These are phyloP conservation scores for Perodicticus potto DNA, from an alignment of 2,797 vertebrate species.

Conservation along the genomic window DNA sequence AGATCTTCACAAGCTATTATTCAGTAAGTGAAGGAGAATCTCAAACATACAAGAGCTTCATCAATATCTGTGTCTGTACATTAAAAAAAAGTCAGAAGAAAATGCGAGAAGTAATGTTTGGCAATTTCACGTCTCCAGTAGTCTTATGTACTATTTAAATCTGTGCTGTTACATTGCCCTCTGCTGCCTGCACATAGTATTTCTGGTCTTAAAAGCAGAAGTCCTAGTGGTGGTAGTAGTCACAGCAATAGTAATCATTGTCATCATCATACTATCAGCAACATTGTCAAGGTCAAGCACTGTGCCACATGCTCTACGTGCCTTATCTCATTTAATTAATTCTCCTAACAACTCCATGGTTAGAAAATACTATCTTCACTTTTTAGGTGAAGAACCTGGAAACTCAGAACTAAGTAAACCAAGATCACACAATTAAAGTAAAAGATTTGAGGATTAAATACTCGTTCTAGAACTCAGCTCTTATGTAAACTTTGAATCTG, in stretches of 20 bases:
- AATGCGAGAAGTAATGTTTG: background rate
- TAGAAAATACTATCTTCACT: background rate
- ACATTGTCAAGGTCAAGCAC: background rate
- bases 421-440: background rate
- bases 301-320: background rate
- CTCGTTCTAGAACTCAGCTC: background rate
- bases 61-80: background rate
- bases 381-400: background rate
- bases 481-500: background rate
- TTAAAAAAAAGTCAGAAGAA: background rate
- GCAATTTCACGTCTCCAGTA: background rate
- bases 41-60: background rate
- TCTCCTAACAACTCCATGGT: background rate
- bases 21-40: background rate
- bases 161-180: slow-evolving; percentile 69
- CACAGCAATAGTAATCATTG: background rate
- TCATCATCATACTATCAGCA: background rate
- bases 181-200: slow-evolving; percentile 47
- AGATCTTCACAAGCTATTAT: background rate
- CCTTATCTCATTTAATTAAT: slow-evolving; percentile 2
- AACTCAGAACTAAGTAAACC: background rate
- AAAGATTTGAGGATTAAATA: background rate
- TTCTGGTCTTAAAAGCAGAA: background rate
- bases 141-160: background rate
- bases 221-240: background rate